Evolutionary conservation across 1,140 invertebrate species (phyloP).

Genomic region (Patella vulgata): DNA sequence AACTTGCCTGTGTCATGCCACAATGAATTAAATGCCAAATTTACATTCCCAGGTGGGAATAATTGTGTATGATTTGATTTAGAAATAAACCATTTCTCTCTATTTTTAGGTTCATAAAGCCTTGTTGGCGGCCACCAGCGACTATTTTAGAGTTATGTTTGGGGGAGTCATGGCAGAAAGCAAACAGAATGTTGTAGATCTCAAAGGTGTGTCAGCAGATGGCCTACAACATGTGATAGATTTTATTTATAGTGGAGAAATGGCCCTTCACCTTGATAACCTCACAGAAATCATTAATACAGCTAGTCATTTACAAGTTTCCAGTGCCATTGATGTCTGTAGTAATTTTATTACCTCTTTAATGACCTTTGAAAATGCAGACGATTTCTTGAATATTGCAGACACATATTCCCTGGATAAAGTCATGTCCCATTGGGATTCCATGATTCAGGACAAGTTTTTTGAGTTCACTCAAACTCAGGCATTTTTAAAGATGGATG

Average conservation of each 20-base stretch:
- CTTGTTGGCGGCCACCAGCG: slow-evolving; percentile 59
- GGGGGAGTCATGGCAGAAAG: slow-evolving; percentile 62
- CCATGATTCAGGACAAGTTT: slow-evolving; percentile 59
- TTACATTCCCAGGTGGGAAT: no score
- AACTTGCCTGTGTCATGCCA: no score
- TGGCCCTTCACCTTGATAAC: slow-evolving; percentile 58
- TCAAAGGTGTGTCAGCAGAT: slow-evolving; percentile 81
- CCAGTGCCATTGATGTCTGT: slow-evolving; percentile 59
- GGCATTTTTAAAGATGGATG: slow-evolving; percentile 56
- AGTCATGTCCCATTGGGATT: slow-evolving; percentile 56
- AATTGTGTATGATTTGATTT: no score
- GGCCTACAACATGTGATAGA: slow-evolving; percentile 83
- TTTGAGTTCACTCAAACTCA: slow-evolving; percentile 55
- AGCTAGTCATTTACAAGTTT: slow-evolving; percentile 62
- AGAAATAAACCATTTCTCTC: no score
- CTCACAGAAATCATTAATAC: slow-evolving; percentile 64
- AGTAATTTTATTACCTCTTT: slow-evolving; percentile 61
- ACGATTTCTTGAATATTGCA: slow-evolving; percentile 61
- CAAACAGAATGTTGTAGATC: slow-evolving; percentile 77
- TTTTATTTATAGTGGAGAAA: slow-evolving; percentile 87
- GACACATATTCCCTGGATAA: slow-evolving; percentile 61
- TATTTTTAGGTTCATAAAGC: slow-evolving; percentile 59
- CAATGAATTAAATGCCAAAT: no score
- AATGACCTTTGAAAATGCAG: slow-evolving; percentile 60
- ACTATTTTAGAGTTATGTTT: slow-evolving; percentile 66